A percentile compares a stretch with the other conserved stretches of the same genome.
Evolutionary conservation across 2,888 invertebrate genomes (phyloP).

Genomic region (Tyria jacobaeae): DNA sequence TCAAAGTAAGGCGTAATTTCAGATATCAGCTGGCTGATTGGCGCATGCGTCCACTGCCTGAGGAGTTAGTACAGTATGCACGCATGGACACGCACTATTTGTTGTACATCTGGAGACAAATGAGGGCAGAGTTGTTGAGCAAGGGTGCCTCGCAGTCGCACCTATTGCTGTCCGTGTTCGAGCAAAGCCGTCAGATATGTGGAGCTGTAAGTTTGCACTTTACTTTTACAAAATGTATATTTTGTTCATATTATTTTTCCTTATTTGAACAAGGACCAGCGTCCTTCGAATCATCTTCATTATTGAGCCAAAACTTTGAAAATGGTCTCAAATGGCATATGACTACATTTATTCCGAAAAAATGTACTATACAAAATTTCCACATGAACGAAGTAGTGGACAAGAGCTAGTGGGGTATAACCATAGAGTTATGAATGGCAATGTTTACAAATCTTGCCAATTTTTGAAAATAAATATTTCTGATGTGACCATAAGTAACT

Average conservation of each 20-base stretch:
- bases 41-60: constrained; percentile 95
- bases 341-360: no score
- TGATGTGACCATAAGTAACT: neutral
- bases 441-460: no score
- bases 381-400: neutral
- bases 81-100: constrained; percentile 98
- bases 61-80: constrained; percentile 94
- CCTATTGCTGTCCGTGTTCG: constrained; percentile 90
- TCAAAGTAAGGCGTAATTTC: neutral
- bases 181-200: constrained; percentile 92
- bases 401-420: no score
- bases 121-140: constrained; percentile 91
- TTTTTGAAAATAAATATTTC: no score
- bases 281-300: no score
- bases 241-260: no score
- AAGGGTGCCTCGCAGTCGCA: constrained; percentile 85
- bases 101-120: constrained; percentile 93
- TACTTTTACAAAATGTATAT: no score
- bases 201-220: constrained; percentile 50
- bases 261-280: no score
- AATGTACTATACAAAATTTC: neutral
- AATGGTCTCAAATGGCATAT: no score
- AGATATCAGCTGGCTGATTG: constrained; percentile 97
- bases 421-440: no score
- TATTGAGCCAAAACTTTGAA: no score